These are phyloP conservation scores for Gibbula magus DNA, from an alignment of 2,888 invertebrate species.

Conservation along the genomic window DNA sequence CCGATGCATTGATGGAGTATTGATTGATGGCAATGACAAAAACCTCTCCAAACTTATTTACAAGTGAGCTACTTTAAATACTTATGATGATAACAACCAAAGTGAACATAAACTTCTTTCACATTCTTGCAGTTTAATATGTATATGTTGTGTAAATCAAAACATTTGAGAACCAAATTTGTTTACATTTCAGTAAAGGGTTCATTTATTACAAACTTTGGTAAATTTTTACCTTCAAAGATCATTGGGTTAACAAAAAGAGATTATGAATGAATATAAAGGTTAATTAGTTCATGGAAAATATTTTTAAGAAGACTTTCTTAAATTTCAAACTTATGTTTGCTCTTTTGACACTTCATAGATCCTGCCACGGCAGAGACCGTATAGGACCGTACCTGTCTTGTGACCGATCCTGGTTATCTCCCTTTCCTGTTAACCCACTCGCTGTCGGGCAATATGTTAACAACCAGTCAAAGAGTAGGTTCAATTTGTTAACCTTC, in stretches of 20 bases:
- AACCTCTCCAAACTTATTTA: constrained; percentile 76
- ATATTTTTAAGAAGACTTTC: no score
- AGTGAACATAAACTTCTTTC: no score
- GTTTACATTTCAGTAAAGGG: no score
- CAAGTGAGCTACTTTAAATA: constrained; percentile 64
- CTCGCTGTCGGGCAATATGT: constrained; percentile 77
- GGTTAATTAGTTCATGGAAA: not conserved
- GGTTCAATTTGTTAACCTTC: not conserved
- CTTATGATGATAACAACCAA: not conserved
- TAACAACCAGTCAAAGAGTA: constrained; percentile 76
- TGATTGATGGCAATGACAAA: constrained; percentile 77
- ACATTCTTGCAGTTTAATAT: no score
- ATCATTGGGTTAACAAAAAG: no score
- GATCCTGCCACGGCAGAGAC: constrained; percentile 75
- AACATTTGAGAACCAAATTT: no score
- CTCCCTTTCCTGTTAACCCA: constrained; percentile 72
- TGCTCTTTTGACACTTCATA: constrained; percentile 39
- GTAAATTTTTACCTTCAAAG: no score
- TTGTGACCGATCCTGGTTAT: constrained; percentile 75
- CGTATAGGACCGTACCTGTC: constrained; percentile 67
- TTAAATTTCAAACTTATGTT: not conserved
- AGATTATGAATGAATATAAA: no score
- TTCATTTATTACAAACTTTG: no score
- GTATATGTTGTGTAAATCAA: no score
- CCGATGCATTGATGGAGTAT: constrained; percentile 76